phyloP scores from a whole-genome alignment of 2,113 vertebrate genomes.

The Myrmophylax atrothorax region DNA sequence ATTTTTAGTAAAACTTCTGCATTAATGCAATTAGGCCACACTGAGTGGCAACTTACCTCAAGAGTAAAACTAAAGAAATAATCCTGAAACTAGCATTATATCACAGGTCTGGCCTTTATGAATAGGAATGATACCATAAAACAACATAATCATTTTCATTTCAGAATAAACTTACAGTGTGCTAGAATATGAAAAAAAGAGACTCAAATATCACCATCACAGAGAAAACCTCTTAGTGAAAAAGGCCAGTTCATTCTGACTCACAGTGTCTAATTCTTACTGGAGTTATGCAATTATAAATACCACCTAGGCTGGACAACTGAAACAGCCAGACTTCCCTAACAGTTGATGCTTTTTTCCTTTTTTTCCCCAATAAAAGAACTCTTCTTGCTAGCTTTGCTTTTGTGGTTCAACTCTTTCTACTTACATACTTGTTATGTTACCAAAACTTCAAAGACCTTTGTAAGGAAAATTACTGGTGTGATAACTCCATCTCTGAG shows the following conservation, averaged over 20 bases:
- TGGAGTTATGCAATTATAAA: constrained; percentile 32
- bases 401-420: constrained; percentile 33
- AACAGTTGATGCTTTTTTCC: not conserved
- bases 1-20: not conserved
- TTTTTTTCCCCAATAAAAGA: not conserved
- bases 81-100: not conserved
- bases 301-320: not conserved
- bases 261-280: not conserved
- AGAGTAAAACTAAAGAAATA: not conserved
- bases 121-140: not conserved
- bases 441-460: constrained; percentile 35
- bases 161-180: not conserved
- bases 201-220: not conserved
- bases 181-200: not conserved
- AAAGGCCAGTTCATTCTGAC: not conserved
- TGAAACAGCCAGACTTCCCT: not conserved
- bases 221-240: not conserved
- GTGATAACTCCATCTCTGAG: constrained; percentile 5
- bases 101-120: not conserved
- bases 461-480: constrained; percentile 19
- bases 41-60: not conserved
- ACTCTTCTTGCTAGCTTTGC: not conserved
- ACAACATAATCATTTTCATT: not conserved
- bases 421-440: not conserved
- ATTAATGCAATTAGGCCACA: not conserved